Evolutionary conservation across 2,113 vertebrate genomes (phyloP).

Genomic region (Protobothrops mucrosquamatus): DNA sequence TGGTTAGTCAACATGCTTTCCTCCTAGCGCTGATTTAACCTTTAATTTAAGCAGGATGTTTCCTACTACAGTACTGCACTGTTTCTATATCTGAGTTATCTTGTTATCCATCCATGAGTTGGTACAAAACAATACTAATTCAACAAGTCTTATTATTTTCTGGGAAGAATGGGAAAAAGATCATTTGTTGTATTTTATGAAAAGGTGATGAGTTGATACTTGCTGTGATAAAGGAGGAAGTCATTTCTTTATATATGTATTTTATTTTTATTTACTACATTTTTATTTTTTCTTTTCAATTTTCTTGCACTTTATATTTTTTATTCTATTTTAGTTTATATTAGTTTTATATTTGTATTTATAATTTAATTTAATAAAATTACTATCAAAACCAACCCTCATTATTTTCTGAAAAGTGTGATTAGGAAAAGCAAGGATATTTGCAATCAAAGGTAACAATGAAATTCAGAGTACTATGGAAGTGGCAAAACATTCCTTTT

Average conservation of each 20-base stretch:
- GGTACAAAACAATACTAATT: not conserved
- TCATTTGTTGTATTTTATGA: not conserved
- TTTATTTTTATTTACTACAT: not conserved
- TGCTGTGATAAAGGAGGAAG: not conserved
- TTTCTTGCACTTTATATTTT: not conserved
- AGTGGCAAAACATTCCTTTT: not conserved
- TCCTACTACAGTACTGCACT: not conserved
- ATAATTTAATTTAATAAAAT: not conserved
- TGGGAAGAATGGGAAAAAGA: not conserved
- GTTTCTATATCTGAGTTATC: not conserved
- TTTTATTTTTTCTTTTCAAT: not conserved
- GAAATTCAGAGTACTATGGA: not conserved
- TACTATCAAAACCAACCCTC: not conserved
- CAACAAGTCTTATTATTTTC: not conserved
- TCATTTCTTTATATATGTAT: not conserved
- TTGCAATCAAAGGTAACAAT: not conserved
- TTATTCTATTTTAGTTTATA: not conserved
- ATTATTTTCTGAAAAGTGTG: not conserved
- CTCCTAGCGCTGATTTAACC: not conserved
- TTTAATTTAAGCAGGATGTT: not conserved
- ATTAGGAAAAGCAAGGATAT: not conserved
- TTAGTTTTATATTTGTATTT: not conserved
- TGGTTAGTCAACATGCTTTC: not conserved
- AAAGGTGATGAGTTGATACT: not conserved
- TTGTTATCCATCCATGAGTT: not conserved